Conservation (phyloP, 2,888 invertebrate species). For the Ormyrus rosae region DNA sequence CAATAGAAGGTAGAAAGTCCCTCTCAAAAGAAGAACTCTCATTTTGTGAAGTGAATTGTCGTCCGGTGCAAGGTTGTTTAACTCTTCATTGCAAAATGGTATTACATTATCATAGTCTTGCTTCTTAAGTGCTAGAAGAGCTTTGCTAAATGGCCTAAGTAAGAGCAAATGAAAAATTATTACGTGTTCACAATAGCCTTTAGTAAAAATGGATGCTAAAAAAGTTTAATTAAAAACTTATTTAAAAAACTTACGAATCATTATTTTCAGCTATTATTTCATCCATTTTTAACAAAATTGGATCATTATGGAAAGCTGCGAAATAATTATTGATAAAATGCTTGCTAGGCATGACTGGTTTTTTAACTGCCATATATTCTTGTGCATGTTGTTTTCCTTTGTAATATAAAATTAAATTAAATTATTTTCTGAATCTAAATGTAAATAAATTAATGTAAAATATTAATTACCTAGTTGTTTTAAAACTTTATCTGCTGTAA, state of each 20-base stretch:
- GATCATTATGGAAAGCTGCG: constrained; percentile 91
- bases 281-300: constrained; percentile 80
- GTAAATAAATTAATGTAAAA: constrained; percentile 14
- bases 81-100: constrained; percentile 87
- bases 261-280: constrained; percentile 61
- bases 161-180: constrained; percentile 24
- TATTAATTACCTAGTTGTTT: constrained; percentile 84
- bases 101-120: constrained; percentile 88
- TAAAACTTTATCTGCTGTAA: constrained; percentile 91
- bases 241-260: constrained; percentile 57
- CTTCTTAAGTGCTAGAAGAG: constrained; percentile 82
- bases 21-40: constrained; percentile 88
- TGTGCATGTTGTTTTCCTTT: constrained; percentile 82
- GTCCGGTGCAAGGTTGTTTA: constrained; percentile 79
- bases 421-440: constrained; percentile 47
- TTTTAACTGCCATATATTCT: constrained; percentile 83
- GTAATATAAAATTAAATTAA: constrained; percentile 28
- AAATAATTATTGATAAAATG: constrained; percentile 92
- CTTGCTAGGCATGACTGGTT: constrained; percentile 88
- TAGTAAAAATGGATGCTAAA: constrained; percentile 2
- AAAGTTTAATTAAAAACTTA: constrained; percentile 11
- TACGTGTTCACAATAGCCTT: neutral
- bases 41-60: constrained; percentile 68
- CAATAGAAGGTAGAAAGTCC: constrained; percentile 88
- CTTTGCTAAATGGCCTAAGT: constrained; percentile 79